These are phyloP conservation scores for Proisotoma minuta DNA, from an alignment of 2,888 invertebrate genomes.

Conservation along the genomic window DNA sequence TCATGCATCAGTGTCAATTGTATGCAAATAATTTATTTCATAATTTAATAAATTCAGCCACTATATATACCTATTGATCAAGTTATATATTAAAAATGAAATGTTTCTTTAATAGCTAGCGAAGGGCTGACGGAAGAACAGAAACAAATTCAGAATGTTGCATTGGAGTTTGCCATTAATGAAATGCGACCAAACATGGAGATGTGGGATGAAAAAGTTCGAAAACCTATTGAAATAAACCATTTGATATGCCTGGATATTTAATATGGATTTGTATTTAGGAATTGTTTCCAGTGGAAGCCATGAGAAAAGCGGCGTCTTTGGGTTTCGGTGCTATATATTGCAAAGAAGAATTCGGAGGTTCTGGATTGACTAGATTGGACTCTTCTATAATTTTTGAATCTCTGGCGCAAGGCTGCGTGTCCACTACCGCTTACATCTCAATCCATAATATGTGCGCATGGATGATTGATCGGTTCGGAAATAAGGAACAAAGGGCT, in stretches of 20 bases:
- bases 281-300: conserved; percentile 54
- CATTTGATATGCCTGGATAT: not conserved
- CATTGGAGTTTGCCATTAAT: conserved; percentile 55
- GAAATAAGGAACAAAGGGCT: conserved; percentile 51
- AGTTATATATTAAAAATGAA: too few species aligned
- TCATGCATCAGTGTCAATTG: not conserved
- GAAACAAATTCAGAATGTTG: conserved; percentile 55
- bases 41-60: too few species aligned
- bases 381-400: conserved; percentile 59
- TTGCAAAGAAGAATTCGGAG: conserved; percentile 54
- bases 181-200: conserved; percentile 57
- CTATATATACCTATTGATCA: too few species aligned
- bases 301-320: conserved; percentile 54
- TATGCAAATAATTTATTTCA: not conserved
- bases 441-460: conserved; percentile 56
- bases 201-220: conserved; percentile 57
- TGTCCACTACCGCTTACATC: conserved; percentile 58
- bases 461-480: conserved; percentile 59
- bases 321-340: conserved; percentile 59
- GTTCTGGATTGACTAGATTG: conserved; percentile 54
- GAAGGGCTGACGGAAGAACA: conserved; percentile 55
- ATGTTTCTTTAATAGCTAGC: conserved; percentile 48
- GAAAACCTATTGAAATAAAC: not conserved
- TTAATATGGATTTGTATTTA: conserved; percentile 17
- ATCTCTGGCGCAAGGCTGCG: conserved; percentile 57